Evolutionary conservation across 1,140 invertebrate genomes (phyloP).

Genomic region (Zeugodacus cucurbitae): DNA sequence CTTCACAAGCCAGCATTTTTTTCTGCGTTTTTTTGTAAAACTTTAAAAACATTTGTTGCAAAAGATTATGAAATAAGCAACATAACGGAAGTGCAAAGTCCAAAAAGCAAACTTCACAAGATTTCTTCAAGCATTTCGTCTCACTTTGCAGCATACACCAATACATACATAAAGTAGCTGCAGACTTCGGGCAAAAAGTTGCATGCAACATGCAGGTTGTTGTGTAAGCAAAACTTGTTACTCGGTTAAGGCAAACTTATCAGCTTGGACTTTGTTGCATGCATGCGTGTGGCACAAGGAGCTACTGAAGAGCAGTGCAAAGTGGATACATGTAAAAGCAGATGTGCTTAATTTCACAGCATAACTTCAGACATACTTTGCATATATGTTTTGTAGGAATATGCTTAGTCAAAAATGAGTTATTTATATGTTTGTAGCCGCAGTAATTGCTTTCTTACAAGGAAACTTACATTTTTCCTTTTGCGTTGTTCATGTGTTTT

Average conservation of each 20-base stretch:
- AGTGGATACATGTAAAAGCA: neutral
- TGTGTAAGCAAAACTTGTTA: neutral
- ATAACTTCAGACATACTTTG: neutral
- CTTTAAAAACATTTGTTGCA: neutral
- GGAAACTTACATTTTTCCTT: neutral
- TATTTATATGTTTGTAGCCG: neutral
- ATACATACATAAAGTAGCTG: too few species aligned
- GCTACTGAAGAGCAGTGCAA: neutral
- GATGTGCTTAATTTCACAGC: neutral
- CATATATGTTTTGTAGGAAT: neutral
- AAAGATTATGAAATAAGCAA: slow-evolving; percentile 33
- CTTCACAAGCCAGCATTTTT: too few species aligned
- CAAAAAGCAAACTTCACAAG: slow-evolving; percentile 22
- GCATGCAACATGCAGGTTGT: slow-evolving; percentile 8
- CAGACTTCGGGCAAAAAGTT: too few species aligned
- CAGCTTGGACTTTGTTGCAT: neutral
- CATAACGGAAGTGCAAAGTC: slow-evolving; percentile 18
- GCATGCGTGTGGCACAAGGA: neutral
- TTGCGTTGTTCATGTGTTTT: neutral
- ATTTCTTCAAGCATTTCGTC: neutral
- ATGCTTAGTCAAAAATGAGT: neutral
- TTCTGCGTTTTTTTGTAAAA: neutral
- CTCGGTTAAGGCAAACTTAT: neutral
- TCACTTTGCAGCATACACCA: neutral
- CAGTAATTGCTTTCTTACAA: neutral